These are phyloP conservation scores for Pseudochirops cupreus DNA, from an alignment of 2,797 vertebrate genomes.

Conservation along the genomic window DNA sequence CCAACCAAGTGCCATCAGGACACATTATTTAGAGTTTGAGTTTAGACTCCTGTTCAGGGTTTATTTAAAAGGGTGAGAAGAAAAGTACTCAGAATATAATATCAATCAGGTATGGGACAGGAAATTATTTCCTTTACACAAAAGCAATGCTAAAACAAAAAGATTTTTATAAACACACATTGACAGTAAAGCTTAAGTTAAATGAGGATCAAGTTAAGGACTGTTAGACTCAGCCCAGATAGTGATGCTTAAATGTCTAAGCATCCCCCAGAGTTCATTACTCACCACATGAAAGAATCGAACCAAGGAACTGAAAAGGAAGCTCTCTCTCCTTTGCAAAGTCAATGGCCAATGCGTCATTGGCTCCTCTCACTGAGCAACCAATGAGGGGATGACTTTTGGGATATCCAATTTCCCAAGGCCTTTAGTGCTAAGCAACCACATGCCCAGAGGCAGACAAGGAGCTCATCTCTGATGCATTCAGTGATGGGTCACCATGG, in stretches of 20 bases:
- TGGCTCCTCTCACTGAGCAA: background rate
- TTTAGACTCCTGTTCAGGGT: too few species aligned
- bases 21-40: background rate
- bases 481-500: background rate
- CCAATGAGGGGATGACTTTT: background rate
- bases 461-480: background rate
- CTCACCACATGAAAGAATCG: background rate
- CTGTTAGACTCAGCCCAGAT: background rate
- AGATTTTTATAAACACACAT: background rate
- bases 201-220: background rate
- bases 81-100: background rate
- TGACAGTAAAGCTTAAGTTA: background rate
- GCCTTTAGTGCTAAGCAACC: background rate
- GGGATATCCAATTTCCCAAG: background rate
- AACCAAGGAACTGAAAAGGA: background rate
- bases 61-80: background rate
- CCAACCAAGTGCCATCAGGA: background rate
- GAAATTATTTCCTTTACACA: background rate
- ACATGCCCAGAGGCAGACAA: background rate
- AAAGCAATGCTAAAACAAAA: background rate
- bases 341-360: background rate
- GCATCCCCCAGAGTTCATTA: background rate
- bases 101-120: background rate
- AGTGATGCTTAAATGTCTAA: background rate
- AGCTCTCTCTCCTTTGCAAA: background rate